Base-by-base conservation (phyloP, 1,140 invertebrate species). In the Nilaparvata lugens region DNA sequence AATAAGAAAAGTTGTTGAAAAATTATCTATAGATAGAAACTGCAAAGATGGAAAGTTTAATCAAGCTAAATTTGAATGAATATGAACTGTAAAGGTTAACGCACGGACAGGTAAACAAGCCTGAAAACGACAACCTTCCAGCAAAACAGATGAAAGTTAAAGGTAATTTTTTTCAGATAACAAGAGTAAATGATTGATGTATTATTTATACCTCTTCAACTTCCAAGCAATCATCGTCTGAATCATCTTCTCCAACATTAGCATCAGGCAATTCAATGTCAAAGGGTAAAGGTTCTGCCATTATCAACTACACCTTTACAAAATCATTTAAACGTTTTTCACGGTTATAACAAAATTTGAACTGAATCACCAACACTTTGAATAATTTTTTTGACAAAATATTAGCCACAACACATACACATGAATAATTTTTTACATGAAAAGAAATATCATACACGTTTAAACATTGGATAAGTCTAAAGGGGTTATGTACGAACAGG, bases 221-320 rank as follows among this genome's bases (percentile, higher is more conserved):
- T 72, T 91, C 88, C 71, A 92, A 87, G 68, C 84, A 68, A 65
- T 78, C 87, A 74, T 93, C 90, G 70, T 90, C 87, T 45, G 88
- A 88, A 70, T 89, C 86, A 67, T 82, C 83, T 62, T 83, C 81
- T 71, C 81, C 81, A 60, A 80, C 79, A 73, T 89, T 88, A 64
- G 80, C 78, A 68, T 85, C 82, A 66, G 87, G 85, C 68, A 94
- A 77, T 75, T 95, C 91, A 71, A 95, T 83, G 78, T 95, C 90
- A 75, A 95, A 95, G 31, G 31, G 31, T 35, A 35, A 35, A 35
- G 31, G 31, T 35, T 35, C 31, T 35, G 31, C 31, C 31, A 35
- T 35, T 35, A 35, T 35, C 31, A 35, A 35, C 31, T 35, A 35
- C 31, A 35, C 31, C 31, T 35, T 35, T 35, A 35, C 31, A 35